These are phyloP conservation scores for Mormyrus proboscirostris DNA, from an alignment of 2,797 vertebrate genomes.

Conservation along the genomic window DNA sequence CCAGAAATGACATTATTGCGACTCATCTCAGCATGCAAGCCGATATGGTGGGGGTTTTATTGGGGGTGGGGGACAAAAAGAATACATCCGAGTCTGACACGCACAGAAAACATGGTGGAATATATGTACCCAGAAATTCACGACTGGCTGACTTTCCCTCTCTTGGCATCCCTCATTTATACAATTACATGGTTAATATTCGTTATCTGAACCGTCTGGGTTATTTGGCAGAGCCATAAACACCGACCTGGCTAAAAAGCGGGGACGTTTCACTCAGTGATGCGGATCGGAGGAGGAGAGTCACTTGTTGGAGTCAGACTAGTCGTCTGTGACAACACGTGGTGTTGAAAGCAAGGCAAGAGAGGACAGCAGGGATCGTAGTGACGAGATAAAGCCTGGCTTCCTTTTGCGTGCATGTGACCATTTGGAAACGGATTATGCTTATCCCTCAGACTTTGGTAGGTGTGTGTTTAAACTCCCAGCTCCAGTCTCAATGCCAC, in stretches of 20 bases:
- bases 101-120: neutral
- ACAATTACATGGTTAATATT: neutral
- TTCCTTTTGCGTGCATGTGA: neutral
- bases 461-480: neutral
- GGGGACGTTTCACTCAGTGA: neutral
- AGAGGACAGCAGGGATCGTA: neutral
- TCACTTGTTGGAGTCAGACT: neutral
- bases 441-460: neutral
- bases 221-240: neutral
- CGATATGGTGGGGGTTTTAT: neutral
- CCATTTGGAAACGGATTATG: neutral
- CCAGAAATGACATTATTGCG: neutral
- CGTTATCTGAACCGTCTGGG: neutral
- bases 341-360: neutral
- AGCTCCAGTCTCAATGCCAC: neutral
- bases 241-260: neutral
- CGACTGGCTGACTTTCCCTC: neutral
- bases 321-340: neutral
- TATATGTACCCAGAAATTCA: neutral
- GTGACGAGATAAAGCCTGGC: neutral
- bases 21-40: neutral
- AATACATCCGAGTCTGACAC: neutral
- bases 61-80: too few relatives aligned
- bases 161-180: neutral
- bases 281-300: neutral